Conservation (phyloP, 2,113 vertebrate species). For the Cyphomyrus plagiostoma region DNA sequence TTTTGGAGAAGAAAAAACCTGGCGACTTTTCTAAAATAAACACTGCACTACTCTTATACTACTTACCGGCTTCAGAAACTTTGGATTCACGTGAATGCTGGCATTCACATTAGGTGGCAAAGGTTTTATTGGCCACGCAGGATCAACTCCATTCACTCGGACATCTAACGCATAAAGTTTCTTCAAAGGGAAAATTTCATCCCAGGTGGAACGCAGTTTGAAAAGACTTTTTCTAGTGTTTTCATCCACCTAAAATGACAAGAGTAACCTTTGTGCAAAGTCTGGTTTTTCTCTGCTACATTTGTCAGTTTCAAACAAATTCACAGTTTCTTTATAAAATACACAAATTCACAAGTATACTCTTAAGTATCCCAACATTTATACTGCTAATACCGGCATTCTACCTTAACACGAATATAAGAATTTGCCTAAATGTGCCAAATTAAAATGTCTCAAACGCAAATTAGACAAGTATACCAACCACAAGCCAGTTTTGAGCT, state of each 20-base stretch:
- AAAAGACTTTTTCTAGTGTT: slow-evolving; percentile 98
- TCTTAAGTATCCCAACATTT: neutral
- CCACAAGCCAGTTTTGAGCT: neutral
- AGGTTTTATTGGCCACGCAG: slow-evolving; percentile 96
- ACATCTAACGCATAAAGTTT: slow-evolving; percentile 92
- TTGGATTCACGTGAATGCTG: slow-evolving; percentile 98
- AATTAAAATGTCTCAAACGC: neutral
- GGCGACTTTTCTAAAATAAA: neutral
- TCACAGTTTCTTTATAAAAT: neutral
- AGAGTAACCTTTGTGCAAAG: slow-evolving; percentile 30
- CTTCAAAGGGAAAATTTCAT: slow-evolving; percentile 94
- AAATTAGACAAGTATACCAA: neutral
- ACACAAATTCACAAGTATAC: neutral
- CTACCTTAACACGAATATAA: neutral
- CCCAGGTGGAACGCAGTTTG: slow-evolving; percentile 98
- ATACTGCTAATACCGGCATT: neutral
- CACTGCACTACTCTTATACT: slow-evolving; percentile 22
- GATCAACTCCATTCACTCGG: slow-evolving; percentile 88
- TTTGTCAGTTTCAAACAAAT: slow-evolving; percentile 20
- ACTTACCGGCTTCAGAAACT: slow-evolving; percentile 97
- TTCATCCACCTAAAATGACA: slow-evolving; percentile 96
- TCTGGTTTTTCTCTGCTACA: neutral
- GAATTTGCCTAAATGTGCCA: neutral
- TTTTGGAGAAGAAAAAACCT: neutral
- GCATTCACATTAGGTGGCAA: slow-evolving; percentile 89